Conservation (phyloP, 2,113 vertebrate species). For the Mirounga angustirostris region DNA sequence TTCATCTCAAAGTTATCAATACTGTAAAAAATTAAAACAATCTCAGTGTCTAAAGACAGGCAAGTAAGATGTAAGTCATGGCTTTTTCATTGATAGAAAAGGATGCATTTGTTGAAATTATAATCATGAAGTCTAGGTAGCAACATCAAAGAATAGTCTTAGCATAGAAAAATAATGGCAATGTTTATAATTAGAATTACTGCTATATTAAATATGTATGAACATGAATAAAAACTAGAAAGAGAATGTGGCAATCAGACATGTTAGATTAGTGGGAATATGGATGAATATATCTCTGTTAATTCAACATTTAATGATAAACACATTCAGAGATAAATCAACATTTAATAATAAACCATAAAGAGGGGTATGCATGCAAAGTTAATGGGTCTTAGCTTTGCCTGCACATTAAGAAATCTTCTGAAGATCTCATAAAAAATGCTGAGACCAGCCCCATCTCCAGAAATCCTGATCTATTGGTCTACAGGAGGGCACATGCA, state of each 20-base stretch:
- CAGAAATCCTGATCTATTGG: background rate
- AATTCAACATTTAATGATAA: constrained; percentile 5
- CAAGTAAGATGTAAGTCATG: background rate
- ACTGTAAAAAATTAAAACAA: background rate
- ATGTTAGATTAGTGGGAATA: background rate
- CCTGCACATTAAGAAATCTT: background rate
- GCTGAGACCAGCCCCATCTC: background rate
- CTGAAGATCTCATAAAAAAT: background rate
- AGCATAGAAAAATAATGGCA: background rate
- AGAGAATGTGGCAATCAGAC: background rate
- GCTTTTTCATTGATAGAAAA: background rate
- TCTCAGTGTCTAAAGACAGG: background rate
- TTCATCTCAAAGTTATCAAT: background rate
- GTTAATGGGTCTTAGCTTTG: background rate
- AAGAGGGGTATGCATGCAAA: background rate
- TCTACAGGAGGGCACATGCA: background rate
- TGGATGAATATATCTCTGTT: background rate
- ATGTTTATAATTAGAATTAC: background rate
- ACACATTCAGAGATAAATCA: background rate
- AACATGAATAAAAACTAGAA: background rate
- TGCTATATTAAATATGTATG: background rate
- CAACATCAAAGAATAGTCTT: background rate
- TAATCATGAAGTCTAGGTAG: background rate
- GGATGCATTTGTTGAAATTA: background rate
- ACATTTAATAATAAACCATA: background rate